Conservation (phyloP, 2,113 vertebrate species). For the Raja brachyura region DNA sequence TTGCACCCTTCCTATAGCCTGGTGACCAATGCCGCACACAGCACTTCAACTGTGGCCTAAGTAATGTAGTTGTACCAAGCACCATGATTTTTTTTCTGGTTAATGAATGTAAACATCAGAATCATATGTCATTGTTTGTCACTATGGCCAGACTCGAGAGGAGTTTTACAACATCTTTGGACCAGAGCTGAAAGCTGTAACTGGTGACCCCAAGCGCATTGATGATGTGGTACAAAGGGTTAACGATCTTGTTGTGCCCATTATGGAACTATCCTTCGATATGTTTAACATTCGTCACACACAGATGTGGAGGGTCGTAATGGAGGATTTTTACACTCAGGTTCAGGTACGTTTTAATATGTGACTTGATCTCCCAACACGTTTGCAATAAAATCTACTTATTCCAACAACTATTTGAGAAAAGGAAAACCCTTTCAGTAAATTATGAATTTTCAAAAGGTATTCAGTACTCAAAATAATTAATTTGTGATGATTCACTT, state of each 20-base stretch:
- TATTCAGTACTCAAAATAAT: no score
- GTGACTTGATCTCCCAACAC: not conserved
- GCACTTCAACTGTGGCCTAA: no score
- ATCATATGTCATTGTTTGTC: not conserved
- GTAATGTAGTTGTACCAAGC: no score
- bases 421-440: not conserved
- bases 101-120: not conserved
- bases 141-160: conserved; percentile 62
- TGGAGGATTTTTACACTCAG: conserved; percentile 69
- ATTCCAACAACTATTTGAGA: not conserved
- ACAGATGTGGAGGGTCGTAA: conserved; percentile 67
- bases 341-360: conserved; percentile 57
- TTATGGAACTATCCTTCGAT: conserved; percentile 70
- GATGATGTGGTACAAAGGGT: conserved; percentile 67
- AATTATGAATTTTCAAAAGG: not conserved
- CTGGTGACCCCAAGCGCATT: conserved; percentile 66
- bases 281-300: conserved; percentile 64
- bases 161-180: conserved; percentile 82
- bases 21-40: no score
- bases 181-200: conserved; percentile 72
- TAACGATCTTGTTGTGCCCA: conserved; percentile 62
- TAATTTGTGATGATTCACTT: no score
- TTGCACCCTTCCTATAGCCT: no score
- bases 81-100: not conserved
- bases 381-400: not conserved